Conservation (phyloP, 1,140 invertebrate genomes). For the Sycophila sp. region DNA sequence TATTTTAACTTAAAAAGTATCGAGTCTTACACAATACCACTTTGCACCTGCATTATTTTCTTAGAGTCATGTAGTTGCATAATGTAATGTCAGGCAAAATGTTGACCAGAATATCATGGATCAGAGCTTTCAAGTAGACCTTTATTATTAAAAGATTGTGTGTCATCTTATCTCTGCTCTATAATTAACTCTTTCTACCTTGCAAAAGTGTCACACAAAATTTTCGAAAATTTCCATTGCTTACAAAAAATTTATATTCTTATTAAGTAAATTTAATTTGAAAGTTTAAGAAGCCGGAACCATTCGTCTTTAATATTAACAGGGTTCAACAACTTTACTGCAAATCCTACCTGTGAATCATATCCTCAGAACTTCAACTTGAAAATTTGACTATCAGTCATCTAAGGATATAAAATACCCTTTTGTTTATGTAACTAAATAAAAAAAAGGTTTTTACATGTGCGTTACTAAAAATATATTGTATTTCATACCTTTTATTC, state of each 20-base stretch:
- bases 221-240: not conserved
- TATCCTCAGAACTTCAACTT: not conserved
- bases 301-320: not conserved
- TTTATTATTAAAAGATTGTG: not conserved
- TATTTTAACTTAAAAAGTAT: constrained; percentile 21
- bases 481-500: too few species aligned
- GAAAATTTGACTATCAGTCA: not conserved
- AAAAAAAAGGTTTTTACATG: too few species aligned
- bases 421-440: not conserved
- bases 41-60: constrained; percentile 36
- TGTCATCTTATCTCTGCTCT: not conserved
- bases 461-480: too few species aligned
- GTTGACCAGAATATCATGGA: constrained; percentile 27
- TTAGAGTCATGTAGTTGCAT: constrained; percentile 36
- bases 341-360: not conserved
- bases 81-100: constrained; percentile 32
- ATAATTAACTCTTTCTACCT: not conserved
- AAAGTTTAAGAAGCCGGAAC: not conserved
- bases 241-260: too few species aligned
- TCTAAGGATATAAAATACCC: constrained; percentile 4
- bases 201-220: constrained; percentile 10
- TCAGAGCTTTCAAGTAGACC: constrained; percentile 12
- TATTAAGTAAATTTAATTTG: not conserved
- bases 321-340: not conserved
- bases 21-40: constrained; percentile 31